Base-by-base conservation (phyloP, 2,888 invertebrate genomes). In the Syrista parreyssii region DNA sequence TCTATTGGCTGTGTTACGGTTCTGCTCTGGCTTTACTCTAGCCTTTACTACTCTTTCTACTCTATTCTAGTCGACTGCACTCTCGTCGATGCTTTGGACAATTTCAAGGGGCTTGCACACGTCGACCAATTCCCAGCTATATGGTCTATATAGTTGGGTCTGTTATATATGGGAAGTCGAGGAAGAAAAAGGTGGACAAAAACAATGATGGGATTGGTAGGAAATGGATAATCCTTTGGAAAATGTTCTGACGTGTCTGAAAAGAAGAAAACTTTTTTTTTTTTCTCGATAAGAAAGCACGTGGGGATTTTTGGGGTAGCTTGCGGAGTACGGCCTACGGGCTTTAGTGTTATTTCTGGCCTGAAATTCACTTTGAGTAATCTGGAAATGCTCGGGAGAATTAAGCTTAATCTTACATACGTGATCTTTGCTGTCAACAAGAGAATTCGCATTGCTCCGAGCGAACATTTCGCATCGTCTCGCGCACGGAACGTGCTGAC, bases 341-440 rank as follows among this genome's bases (percentile, higher is more conserved):
- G 55, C 23, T 55, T 55, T 15, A 55, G 55, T 23, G 23, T 55
- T 55, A 55, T 55, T 55, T 55, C 55, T 55, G 55, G 55, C 55
- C 55, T 2, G 23, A 55, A 55, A 55, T 9, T 55, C 9, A 55
- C 55, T 55, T 55, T 55, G 55, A 55, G 9, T 55, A 55, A 55
- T 23, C 55, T 55, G 23, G 55, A 55, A 23, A 23, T 23, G 55
- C 55, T 55, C 23, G 23, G 9, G 55, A 55, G 55, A 55, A 55
- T 55, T 55, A 55, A 55, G 23, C 55, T 55, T 55, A 55, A 55
- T 55, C 55, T 55, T 55, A 23, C 55, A 55, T 55, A 55, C 55
- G 55, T 68, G 78, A 78, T 78, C 78, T 78, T 75, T 1, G 72
- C 75, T 75, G 78, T 78, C 78, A 78, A 76, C 78, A 68, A n/a